These are phyloP conservation scores for Oryzias melastigma DNA, from an alignment of 2,113 vertebrate species.

Conservation along the genomic window DNA sequence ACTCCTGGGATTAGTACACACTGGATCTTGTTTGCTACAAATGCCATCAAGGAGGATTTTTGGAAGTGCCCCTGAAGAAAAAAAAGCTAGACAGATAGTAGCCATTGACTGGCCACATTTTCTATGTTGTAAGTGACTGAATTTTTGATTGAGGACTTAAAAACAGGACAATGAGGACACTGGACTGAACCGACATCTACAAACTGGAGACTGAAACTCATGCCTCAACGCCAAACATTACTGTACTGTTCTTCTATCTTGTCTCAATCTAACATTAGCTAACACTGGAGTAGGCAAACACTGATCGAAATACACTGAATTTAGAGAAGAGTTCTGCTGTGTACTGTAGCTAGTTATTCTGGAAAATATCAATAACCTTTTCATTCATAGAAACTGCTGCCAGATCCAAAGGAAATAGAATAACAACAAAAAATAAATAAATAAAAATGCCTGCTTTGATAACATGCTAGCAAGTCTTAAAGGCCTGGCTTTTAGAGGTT, in stretches of 20 bases:
- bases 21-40: conserved; percentile 46
- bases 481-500: conserved; percentile 51
- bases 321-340: conserved; percentile 45
- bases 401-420: conserved; percentile 51
- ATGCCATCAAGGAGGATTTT: conserved; percentile 32
- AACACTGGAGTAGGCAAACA: conserved; percentile 69
- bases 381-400: conserved; percentile 55
- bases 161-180: conserved; percentile 27
- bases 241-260: conserved; percentile 46
- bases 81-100: conserved; percentile 14
- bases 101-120: conserved; percentile 50
- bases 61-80: conserved; percentile 5
- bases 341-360: conserved; percentile 59
- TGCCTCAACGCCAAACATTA: conserved; percentile 53
- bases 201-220: conserved; percentile 52
- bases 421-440: conserved; percentile 11
- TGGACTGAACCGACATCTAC: conserved; percentile 7
- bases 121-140: conserved; percentile 11
- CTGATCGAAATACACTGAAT: conserved; percentile 54
- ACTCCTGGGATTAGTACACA: conserved; percentile 52
- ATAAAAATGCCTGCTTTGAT: conserved; percentile 47
- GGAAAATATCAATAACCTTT: conserved; percentile 56
- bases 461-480: conserved; percentile 54
- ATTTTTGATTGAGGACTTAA: conserved; percentile 10
- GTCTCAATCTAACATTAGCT: conserved; percentile 47